Evolutionary conservation across 2,888 invertebrate genomes (phyloP).

Genomic region (Linyphia triangularis): DNA sequence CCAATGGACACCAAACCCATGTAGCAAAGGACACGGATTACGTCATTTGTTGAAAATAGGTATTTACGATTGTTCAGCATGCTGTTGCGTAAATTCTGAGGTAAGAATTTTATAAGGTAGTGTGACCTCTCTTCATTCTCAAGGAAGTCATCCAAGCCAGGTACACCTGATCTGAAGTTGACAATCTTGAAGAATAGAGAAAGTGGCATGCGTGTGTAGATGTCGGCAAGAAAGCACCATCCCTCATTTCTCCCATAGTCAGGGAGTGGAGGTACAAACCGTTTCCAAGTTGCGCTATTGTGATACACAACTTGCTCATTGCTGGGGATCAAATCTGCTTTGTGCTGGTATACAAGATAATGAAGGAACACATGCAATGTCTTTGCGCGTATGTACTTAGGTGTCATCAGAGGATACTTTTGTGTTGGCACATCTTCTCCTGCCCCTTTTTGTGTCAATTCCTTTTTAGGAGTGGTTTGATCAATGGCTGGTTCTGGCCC

Average conservation of each 20-base stretch:
- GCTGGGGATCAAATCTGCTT: conserved; percentile 78
- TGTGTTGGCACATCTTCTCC: not conserved
- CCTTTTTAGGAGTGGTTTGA: not conserved
- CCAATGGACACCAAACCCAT: conserved; percentile 85
- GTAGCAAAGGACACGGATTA: conserved; percentile 83
- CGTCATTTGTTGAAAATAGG: conserved; percentile 83
- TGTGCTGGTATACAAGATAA: conserved; percentile 85
- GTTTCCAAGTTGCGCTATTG: conserved; percentile 84
- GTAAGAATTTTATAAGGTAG: conserved; percentile 84
- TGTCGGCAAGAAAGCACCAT: conserved; percentile 86
- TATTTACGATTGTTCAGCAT: conserved; percentile 83
- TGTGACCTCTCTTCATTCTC: conserved; percentile 85
- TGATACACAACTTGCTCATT: conserved; percentile 77
- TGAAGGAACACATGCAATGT: conserved; percentile 86
- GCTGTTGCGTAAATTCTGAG: conserved; percentile 82
- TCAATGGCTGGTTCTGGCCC: not conserved
- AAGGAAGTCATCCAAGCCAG: conserved; percentile 83
- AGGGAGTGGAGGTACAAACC: conserved; percentile 86
- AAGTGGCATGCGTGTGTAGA: conserved; percentile 86
- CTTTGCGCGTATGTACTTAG: conserved; percentile 86
- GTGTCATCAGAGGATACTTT: conserved; percentile 77
- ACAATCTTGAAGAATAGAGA: conserved; percentile 86
- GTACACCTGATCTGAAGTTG: conserved; percentile 83
- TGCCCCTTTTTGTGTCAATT: not conserved
- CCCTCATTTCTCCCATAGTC: conserved; percentile 80